phyloP scores from a whole-genome alignment of 2,888 invertebrate species.

The Hirtodrosophila histrioides region DNA sequence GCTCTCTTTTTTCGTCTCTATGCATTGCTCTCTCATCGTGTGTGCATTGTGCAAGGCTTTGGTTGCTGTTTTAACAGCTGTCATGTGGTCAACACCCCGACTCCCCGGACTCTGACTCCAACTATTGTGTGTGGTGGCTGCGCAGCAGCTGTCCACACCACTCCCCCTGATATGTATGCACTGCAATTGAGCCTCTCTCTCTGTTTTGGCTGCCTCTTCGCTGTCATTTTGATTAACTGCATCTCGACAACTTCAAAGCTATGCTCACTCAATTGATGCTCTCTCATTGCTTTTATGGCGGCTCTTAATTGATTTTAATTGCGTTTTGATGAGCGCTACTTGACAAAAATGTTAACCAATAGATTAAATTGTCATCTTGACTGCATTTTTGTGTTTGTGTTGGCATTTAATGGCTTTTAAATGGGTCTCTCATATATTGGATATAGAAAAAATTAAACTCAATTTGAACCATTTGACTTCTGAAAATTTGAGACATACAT shows the following conservation, averaged over 20 bases:
- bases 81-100: conserved; percentile 33
- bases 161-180: conserved; percentile 5
- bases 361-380: conserved; percentile 37
- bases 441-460: not conserved
- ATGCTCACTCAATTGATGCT: conserved; percentile 38
- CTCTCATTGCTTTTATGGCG: conserved; percentile 32
- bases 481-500: no score
- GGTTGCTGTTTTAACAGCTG: conserved; percentile 65
- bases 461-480: not conserved
- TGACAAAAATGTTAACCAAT: conserved; percentile 46
- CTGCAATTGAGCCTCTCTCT: not conserved
- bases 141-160: conserved; percentile 28
- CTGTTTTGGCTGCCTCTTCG: conserved; percentile 1
- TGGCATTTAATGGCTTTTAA: conserved; percentile 30
- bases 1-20: conserved; percentile 29
- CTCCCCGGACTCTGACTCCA: conserved; percentile 12
- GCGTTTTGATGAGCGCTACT: conserved; percentile 64
- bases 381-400: conserved; percentile 41
- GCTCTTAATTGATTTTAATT: conserved; percentile 77
- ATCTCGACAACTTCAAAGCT: conserved; percentile 47
- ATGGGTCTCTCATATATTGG: conserved; percentile 19
- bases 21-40: conserved; percentile 12
- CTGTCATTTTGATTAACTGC: conserved; percentile 43
- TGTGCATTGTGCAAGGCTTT: conserved; percentile 6
- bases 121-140: conserved; percentile 29